These are phyloP conservation scores for Macroramphosus scolopax DNA, from an alignment of 2,797 vertebrate species.

Conservation along the genomic window DNA sequence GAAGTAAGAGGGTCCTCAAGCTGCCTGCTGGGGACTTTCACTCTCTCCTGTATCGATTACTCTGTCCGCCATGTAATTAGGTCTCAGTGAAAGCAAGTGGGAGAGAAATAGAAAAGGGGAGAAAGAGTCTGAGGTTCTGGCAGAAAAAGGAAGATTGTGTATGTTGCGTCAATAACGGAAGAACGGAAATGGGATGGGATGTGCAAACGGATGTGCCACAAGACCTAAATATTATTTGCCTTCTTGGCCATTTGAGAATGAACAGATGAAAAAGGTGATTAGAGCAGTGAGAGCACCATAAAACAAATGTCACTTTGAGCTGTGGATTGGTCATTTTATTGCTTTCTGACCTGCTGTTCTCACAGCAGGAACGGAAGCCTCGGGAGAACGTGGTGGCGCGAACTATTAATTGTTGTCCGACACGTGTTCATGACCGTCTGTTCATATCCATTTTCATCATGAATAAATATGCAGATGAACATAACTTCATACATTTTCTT, in stretches of 20 bases:
- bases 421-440: no score
- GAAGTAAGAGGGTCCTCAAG: slow-evolving; percentile 60
- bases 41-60: slow-evolving; percentile 72
- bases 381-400: no score
- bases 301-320: slow-evolving; percentile 40
- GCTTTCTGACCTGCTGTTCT: slow-evolving; percentile 15
- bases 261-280: slow-evolving; percentile 34
- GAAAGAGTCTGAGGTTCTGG: slow-evolving; percentile 28
- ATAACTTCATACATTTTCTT: no score
- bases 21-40: slow-evolving; percentile 70
- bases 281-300: slow-evolving; percentile 14
- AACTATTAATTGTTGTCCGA: no score
- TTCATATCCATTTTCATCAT: no score
- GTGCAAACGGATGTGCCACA: slow-evolving; percentile 41
- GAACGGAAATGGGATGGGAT: slow-evolving; percentile 61
- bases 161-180: slow-evolving; percentile 66
- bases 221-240: slow-evolving; percentile 48
- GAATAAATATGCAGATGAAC: no score
- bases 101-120: slow-evolving; percentile 44
- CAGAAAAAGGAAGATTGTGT: slow-evolving; percentile 56
- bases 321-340: slow-evolving; percentile 32
- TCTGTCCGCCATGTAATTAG: slow-evolving; percentile 75
- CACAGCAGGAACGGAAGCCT: no score
- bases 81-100: slow-evolving; percentile 63
- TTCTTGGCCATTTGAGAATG: slow-evolving; percentile 28